Base-by-base conservation (phyloP, 2,113 vertebrate species). In the Ptilonorhynchus violaceus region DNA sequence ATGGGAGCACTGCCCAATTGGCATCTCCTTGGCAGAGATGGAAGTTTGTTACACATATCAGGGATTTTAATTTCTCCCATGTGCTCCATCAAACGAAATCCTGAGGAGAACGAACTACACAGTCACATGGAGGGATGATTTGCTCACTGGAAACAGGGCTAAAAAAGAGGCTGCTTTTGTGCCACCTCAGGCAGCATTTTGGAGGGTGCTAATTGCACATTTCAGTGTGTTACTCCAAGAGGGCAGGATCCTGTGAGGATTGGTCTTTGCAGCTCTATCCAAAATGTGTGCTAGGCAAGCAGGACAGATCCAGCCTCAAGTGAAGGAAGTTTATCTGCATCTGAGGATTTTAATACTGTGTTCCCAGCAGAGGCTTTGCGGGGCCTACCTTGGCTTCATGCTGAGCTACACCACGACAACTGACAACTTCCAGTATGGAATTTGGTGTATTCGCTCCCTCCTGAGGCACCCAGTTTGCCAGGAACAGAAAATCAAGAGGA, bases 381-480 rank as follows among this genome's bases (percentile, higher is more conserved):
- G 27, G 24, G 21, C 39, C 79, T 41, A 11, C 70, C 44, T 93
- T 92, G 81, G 18, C 52, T 76, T 50, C 21, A 20, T 7, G 9
- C 70, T 68, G 62, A 95, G 58, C 66, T 76, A 24, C 33, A 22
- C 21, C 2, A 2, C 13, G 9, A 23, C 1, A 1, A 15, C 33
- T 8, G 10, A 15, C 2, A 3, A 42, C 24, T 49, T 37, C 47
- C 52, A 7, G 30, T 39, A 7, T 35, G 50, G 73, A 70, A 58
- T 17, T 11, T 8, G 37, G 37, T 37, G 2, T 13, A n/a, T 76
- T 64, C 0, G 0, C 37, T 89, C 24, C 24, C 16, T 58, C 42
- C 23, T 11, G 37, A 42, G 46, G 44, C 27, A 39, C 22, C 9
- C 49, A 7, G 37, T 62, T 74, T 70, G 31, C 72, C 46, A 70